A percentile compares a stretch with the other conserved stretches of the same genome.
Evolutionary conservation across 1,140 invertebrate species (phyloP).

Genomic region (Lerema accius): DNA sequence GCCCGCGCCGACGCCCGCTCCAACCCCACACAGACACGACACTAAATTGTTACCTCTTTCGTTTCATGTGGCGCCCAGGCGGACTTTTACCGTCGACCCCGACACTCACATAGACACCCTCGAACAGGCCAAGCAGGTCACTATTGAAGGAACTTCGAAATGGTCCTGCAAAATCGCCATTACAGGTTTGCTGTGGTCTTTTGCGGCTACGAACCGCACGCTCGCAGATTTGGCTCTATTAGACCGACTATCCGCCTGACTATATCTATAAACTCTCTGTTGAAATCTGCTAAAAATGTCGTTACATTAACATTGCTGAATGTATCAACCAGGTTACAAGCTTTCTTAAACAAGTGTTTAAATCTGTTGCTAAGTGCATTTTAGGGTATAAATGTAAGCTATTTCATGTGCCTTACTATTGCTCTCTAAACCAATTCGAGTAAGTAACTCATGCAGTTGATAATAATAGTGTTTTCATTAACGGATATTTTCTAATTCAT

Average conservation of each 20-base stretch:
- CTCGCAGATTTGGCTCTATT: slow-evolving; percentile 92
- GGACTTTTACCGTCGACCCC: slow-evolving; percentile 98
- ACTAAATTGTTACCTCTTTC: slow-evolving; percentile 79
- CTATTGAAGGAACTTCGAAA: slow-evolving; percentile 99
- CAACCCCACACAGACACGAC: slow-evolving; percentile 55
- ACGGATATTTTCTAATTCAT: background rate
- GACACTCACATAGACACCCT: slow-evolving; percentile 99
- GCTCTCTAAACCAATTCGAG: background rate
- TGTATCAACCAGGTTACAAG: background rate
- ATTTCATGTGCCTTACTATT: too few species aligned
- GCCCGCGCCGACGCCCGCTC: slow-evolving; percentile 26
- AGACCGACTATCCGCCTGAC: slow-evolving; percentile 76
- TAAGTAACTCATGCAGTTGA: background rate
- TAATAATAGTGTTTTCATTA: background rate
- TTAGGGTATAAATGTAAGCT: background rate
- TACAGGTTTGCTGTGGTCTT: slow-evolving; percentile 90
- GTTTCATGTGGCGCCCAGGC: slow-evolving; percentile 87
- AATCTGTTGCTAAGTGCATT: slow-evolving; percentile 20
- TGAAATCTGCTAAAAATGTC: slow-evolving; percentile 66
- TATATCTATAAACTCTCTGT: slow-evolving; percentile 61
- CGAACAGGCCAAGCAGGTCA: slow-evolving; percentile 98
- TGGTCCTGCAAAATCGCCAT: slow-evolving; percentile 99
- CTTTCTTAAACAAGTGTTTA: slow-evolving; percentile 24
- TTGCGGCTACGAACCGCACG: slow-evolving; percentile 78
- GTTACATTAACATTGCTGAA: slow-evolving; percentile 1